Conservation (phyloP, 2,797 vertebrate species). For the Premnoplex brunnescens region DNA sequence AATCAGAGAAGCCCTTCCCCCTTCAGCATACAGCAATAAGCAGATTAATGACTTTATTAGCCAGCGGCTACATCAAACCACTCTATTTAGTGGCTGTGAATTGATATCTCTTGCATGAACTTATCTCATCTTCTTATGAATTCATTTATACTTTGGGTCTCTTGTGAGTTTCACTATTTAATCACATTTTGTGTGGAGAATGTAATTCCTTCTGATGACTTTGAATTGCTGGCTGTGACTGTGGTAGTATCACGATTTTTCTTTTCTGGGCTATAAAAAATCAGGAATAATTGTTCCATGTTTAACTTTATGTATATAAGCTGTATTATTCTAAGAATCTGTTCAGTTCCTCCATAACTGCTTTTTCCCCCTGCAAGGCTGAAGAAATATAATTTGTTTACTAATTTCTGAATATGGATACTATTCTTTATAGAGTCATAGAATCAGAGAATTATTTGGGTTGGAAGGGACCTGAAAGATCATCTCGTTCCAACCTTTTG, state of each 20-base stretch:
- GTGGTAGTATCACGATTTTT: background rate
- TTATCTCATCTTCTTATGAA: constrained; percentile 9
- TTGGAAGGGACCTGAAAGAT: background rate
- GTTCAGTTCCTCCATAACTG: background rate
- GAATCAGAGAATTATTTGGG: background rate
- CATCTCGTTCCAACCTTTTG: background rate
- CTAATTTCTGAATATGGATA: background rate
- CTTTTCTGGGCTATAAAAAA: background rate
- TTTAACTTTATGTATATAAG: background rate
- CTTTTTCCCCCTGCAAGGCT: background rate
- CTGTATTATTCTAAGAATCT: background rate
- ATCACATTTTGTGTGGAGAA: constrained; percentile 35
- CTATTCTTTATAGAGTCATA: background rate
- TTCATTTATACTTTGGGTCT: constrained; percentile 16
- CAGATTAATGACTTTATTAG: constrained; percentile 27
- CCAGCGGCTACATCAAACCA: background rate
- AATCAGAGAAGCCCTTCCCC: background rate
- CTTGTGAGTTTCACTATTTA: constrained; percentile 17
- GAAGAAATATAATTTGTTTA: background rate
- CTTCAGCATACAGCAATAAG: background rate
- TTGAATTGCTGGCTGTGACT: background rate
- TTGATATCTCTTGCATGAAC: background rate
- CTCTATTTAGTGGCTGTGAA: background rate
- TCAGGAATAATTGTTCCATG: background rate
- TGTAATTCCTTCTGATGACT: constrained; percentile 18